These are phyloP conservation scores for Leptocoma aspasia DNA, from an alignment of 2,113 vertebrate genomes.

Conservation along the genomic window DNA sequence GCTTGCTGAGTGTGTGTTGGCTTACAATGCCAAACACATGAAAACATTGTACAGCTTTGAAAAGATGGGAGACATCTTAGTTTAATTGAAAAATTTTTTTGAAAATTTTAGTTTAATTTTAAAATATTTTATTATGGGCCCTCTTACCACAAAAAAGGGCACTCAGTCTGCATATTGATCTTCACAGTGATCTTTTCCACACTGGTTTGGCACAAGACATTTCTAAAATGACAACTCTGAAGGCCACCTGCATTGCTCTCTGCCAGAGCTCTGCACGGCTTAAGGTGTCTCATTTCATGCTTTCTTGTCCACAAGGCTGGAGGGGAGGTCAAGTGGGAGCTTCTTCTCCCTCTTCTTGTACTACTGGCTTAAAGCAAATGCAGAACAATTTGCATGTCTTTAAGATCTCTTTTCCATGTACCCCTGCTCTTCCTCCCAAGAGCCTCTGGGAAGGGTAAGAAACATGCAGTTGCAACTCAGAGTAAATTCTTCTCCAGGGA, in stretches of 20 bases:
- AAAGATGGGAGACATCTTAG: neutral
- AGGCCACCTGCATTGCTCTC: neutral
- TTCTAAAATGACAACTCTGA: neutral
- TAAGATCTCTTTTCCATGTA: neutral
- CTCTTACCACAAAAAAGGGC: neutral
- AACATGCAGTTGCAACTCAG: neutral
- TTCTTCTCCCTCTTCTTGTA: neutral
- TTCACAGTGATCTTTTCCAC: neutral
- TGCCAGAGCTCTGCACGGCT: neutral
- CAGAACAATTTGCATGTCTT: neutral
- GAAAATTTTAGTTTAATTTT: too few species aligned
- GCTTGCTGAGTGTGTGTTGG: neutral
- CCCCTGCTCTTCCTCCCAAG: neutral
- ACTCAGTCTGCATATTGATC: neutral
- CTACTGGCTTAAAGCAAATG: neutral
- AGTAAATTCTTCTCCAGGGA: neutral
- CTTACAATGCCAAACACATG: neutral
- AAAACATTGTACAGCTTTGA: neutral
- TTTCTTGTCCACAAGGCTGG: neutral
- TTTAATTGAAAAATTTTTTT: neutral
- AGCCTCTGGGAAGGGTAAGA: neutral
- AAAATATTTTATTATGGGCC: neutral
- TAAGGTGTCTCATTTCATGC: neutral
- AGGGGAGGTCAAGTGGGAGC: rapidly evolving
- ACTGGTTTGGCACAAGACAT: neutral